phyloP scores from a whole-genome alignment of 2,797 vertebrate species.

The Myoxocephalus aenaeus region DNA sequence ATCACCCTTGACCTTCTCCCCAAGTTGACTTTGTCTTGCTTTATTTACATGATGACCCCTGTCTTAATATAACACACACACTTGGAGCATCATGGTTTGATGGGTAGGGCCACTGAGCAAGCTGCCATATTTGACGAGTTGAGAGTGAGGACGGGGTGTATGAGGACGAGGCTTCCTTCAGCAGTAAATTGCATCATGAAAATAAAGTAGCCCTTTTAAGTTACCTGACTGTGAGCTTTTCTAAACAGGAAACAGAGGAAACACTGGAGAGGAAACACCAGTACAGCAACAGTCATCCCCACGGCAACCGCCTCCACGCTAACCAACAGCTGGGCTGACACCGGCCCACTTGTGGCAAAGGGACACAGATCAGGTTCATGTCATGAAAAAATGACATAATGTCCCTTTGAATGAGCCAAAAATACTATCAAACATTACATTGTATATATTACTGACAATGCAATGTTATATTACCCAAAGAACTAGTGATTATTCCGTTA shows the following conservation, averaged over 20 bases:
- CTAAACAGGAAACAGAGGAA: slow-evolving; percentile 84
- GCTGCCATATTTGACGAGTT: neutral
- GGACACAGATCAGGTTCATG: neutral
- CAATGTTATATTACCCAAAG: neutral
- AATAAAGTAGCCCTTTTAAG: neutral
- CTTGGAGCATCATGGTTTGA: neutral
- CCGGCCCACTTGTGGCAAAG: slow-evolving; percentile 63
- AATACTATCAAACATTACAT: neutral
- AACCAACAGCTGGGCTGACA: slow-evolving; percentile 73
- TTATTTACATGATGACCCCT: too few relatives aligned
- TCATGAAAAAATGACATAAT: neutral
- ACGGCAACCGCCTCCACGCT: slow-evolving; percentile 78
- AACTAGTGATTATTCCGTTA: neutral
- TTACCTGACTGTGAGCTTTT: slow-evolving; percentile 80
- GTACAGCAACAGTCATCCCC: slow-evolving; percentile 78
- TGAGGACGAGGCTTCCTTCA: neutral
- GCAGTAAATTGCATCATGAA: neutral
- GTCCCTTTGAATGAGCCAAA: neutral
- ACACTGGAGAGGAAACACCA: slow-evolving; percentile 85
- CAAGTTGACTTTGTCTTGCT: too few relatives aligned
- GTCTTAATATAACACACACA: too few relatives aligned
- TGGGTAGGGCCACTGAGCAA: neutral
- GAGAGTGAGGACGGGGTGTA: neutral
- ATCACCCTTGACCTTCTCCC: too few relatives aligned
- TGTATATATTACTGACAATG: neutral